Evolutionary conservation across 2,113 vertebrate species (phyloP), one percentile per base, ranked within the genome.

Genomic region (Phylloscopus trochilus): DNA sequence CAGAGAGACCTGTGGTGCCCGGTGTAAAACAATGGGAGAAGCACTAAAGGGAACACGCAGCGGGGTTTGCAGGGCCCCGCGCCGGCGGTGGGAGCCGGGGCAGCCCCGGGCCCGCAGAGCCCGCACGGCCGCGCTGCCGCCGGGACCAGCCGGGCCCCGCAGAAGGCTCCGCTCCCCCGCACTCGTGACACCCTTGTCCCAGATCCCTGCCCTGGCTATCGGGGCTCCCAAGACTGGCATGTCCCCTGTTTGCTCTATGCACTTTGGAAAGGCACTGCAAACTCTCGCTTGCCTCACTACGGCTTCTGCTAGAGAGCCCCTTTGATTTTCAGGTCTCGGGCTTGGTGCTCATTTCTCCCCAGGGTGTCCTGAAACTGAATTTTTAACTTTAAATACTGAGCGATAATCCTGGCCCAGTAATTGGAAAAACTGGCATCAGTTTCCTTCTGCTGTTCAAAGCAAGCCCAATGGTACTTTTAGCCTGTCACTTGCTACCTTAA

Each of bases 401-500:
- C 20, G 30, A 82, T 79, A 82, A 91, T 92, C 81, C 84, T 88
- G 87, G 87, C 81, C 55, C 70, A 10, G 51, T 58, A 87, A 70
- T 15, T 59, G 85, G 94, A 94, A 95, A 95, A 93, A 83, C 44
- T 87, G 93, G 94, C 82, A 58, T 66, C 62, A 22, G 51, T 80
- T 91, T 91, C 55, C 59, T 70, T 79, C 35, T 67, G 70, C 74
- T 76, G 41, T 8, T 35, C 37, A 37, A 86, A 74, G 75, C 62
- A 85, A 93, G 47, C 59, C 51, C 52, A 21, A 0, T n/a, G 30
- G 16, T 95, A 14, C 78, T 83, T 83, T 79, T 63, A 76, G 67
- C 33, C 10, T 66, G 17, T 76, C 70, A 27, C 10, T 93, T 88
- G 85, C 63, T 68, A 83, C 43, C 11, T 14, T 20, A 16, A 70